Evolutionary conservation across 2,113 vertebrate genomes (phyloP), one percentile per base, ranked within the genome.

Genomic region (Bubalus kerabau): DNA sequence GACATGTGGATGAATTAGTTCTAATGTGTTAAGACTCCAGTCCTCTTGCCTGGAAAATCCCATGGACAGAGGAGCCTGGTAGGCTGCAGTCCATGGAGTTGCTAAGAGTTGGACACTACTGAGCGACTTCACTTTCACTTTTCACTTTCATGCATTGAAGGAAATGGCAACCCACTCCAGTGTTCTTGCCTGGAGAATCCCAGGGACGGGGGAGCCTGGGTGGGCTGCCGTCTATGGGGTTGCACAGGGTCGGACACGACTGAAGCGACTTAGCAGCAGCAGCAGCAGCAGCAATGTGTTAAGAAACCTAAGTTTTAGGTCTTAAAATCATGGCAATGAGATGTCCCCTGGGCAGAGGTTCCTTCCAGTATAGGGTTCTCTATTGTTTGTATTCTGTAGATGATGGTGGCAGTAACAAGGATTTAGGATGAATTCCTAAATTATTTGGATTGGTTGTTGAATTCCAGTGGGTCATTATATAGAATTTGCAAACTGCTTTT

Each of bases 371-470:
- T 4, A 9, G 6, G 64, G 4, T 56, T 67, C 56, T 84, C 80
- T 46, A 16, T 28, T 82, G 2, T 84, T 59, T 76, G 48, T 60
- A 19, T 67, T 94, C 71, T 87, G 3, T 84, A 14, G 14, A 14
- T 15, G 7, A 67, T 19, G 11, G 89, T 74, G 30, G 89, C 26
- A 2, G 48, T 40, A 52, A 26, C 56, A 43, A 54, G 13, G n/a
- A 28, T 93, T 97, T 64, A 60, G 52, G 59, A 19, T 64, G 11
- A 54, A 82, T 57, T 43, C 28, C 43, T 93, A 43, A 84, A 50
- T 90, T 96, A 60, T 89, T 87, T 96, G 50, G 60, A 81, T 92
- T 95, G 43, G 11, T 80, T 64, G 46, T 94, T 95, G 67, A 23
- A 11, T 97, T 95, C 93, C n/a, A 90, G 2, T 80, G 86, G 40